phyloP scores from a whole-genome alignment of 1,140 invertebrate genomes.

The Gryllus bimaculatus region DNA sequence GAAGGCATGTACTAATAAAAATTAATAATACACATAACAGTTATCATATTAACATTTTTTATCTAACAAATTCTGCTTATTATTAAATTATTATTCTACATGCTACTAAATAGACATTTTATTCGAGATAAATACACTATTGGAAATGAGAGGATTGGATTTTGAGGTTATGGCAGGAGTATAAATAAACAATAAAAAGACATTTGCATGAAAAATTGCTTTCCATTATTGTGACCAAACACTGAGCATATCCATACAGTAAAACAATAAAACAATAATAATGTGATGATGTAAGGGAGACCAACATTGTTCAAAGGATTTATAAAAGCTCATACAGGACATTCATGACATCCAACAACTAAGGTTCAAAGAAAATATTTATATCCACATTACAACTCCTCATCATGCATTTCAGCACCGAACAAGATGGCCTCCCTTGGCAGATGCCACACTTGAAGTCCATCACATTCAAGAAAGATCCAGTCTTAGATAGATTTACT shows the following conservation, averaged over 20 bases:
- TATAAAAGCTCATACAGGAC: slow-evolving; percentile 26
- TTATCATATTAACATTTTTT: no score
- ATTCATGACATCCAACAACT: slow-evolving; percentile 25
- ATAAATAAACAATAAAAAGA: slow-evolving; percentile 18
- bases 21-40: no score
- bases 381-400: slow-evolving; percentile 16
- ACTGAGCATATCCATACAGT: slow-evolving; percentile 31
- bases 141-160: no score
- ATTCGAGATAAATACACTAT: no score
- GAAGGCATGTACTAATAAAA: no score
- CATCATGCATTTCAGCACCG: slow-evolving; percentile 21
- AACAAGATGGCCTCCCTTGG: slow-evolving; percentile 24
- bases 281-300: slow-evolving; percentile 23
- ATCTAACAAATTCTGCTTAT: no score
- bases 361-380: slow-evolving; percentile 24
- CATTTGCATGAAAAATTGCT: slow-evolving; percentile 28
- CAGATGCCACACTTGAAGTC: slow-evolving; percentile 22
- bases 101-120: no score
- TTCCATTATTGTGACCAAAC: slow-evolving; percentile 31
- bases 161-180: background rate
- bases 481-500: slow-evolving; percentile 23
- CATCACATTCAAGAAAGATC: slow-evolving; percentile 22
- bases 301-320: slow-evolving; percentile 23
- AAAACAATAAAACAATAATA: slow-evolving; percentile 28
- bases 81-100: no score